Conservation (phyloP, 2,797 vertebrate species). For the Botia almorhae region DNA sequence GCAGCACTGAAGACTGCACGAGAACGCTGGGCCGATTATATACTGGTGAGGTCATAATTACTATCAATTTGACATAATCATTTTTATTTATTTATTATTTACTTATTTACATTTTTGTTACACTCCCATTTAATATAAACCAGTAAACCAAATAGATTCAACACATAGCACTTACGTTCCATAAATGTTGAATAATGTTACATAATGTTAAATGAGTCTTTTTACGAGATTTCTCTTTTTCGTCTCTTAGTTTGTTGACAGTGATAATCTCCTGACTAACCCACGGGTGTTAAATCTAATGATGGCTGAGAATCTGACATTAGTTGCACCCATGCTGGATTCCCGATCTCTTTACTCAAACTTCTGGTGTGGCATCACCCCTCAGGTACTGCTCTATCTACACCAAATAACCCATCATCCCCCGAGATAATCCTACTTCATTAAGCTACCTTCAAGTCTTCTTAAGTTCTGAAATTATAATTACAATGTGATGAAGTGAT, state of each 20-base stretch:
- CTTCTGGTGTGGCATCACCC: constrained; percentile 98
- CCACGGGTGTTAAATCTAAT: constrained; percentile 86
- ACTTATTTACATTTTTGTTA: background rate
- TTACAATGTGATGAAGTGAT: too few species aligned
- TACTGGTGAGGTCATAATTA: constrained; percentile 81
- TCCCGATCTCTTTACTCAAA: constrained; percentile 95
- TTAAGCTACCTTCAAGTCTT: too few species aligned
- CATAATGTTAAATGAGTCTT: background rate
- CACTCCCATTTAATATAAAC: background rate
- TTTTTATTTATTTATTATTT: background rate
- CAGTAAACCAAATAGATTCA: background rate
- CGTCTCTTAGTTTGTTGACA: constrained; percentile 85
- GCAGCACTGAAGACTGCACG: constrained; percentile 88
- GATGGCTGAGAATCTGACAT: constrained; percentile 92
- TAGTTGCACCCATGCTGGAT: constrained; percentile 95
- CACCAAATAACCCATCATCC: background rate
- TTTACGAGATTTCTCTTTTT: background rate
- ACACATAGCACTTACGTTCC: background rate
- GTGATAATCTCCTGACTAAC: constrained; percentile 95
- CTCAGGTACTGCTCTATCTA: constrained; percentile 80
- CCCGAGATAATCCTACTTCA: background rate
- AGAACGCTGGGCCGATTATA: constrained; percentile 94
- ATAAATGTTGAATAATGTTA: too few species aligned
- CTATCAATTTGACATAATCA: background rate
- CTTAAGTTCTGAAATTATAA: too few species aligned